phyloP scores from a whole-genome alignment of 2,113 vertebrate species.

The Rhipidura dahli region DNA sequence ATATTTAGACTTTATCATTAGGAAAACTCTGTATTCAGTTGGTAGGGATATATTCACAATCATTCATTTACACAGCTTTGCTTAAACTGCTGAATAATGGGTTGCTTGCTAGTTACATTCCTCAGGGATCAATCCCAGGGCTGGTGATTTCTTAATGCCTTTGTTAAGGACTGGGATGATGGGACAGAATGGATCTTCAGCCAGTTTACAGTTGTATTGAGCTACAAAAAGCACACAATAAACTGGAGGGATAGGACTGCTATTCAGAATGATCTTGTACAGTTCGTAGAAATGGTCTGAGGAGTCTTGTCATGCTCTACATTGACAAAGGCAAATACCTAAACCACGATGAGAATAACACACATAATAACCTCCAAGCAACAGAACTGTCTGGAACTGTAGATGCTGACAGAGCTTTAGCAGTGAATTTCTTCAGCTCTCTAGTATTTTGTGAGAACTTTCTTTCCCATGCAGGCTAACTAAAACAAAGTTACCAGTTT shows the following conservation, averaged over 20 bases:
- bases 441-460: no score
- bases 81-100: neutral
- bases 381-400: neutral
- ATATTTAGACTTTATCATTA: neutral
- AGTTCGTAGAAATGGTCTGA: neutral
- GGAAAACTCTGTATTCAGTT: neutral
- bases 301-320: neutral
- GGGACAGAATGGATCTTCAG: neutral
- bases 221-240: neutral
- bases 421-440: no score
- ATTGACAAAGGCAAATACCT: neutral
- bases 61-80: neutral
- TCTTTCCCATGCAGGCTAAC: no score
- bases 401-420: no score
- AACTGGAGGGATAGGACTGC: neutral
- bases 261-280: neutral
- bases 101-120: neutral
- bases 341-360: neutral
- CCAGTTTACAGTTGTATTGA: neutral
- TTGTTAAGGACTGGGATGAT: neutral
- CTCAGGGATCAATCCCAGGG: neutral
- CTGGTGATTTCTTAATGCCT: neutral
- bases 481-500: no score
- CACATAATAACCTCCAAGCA: neutral
- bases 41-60: neutral